Base-by-base conservation (phyloP, 2,113 vertebrate genomes). In the Axis porcinus region DNA sequence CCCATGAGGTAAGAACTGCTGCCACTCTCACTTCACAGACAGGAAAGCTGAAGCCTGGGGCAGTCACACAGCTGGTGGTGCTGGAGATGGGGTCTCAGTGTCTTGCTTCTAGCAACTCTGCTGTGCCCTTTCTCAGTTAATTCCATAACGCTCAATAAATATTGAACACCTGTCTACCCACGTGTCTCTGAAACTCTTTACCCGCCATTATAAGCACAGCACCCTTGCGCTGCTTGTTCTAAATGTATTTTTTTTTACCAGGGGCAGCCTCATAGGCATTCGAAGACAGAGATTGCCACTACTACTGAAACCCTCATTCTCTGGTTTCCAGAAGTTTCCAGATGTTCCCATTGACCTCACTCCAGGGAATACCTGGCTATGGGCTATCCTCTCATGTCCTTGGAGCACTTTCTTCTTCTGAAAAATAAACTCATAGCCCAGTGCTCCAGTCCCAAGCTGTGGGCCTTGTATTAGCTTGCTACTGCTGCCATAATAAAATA, bases 101-200 rank as follows among this genome's bases (percentile, higher is more conserved):
- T 36, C n/a, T 50, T 21, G 27, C 62, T 33, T 79, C 23, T 52
- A 12, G 43, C 7, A 8, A 1, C 27, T 2, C 2, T 6, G 9
- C 40, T n/a, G 2, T 2, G 36, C 52, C 0, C 0, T 54, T 5
- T 60, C 45, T 67, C 23, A 0, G 30, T n/a, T 64, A 15, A 30
- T 23, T 50, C 78, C 12, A 11, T 1, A 54, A 23, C 21, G 19
- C 30, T 36, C 55, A 15, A 1, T 40, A 36, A 6, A 6, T 0
- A 9, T 11, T 6, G 15, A 30, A 52, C 45, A 2, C 5, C 79
- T 16, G 8, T 36, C 43, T 30, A 5, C 82, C 60, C 33, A 0
- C 28, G 33, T 28, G 0, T 36, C 84, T 25, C 2, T 7, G 17
- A 43, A 83, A 30, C 52, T 17, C 33, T 21, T 27, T 7, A 4